Conservation (phyloP, 2,888 invertebrate genomes). For the Parelbella ahira region DNA sequence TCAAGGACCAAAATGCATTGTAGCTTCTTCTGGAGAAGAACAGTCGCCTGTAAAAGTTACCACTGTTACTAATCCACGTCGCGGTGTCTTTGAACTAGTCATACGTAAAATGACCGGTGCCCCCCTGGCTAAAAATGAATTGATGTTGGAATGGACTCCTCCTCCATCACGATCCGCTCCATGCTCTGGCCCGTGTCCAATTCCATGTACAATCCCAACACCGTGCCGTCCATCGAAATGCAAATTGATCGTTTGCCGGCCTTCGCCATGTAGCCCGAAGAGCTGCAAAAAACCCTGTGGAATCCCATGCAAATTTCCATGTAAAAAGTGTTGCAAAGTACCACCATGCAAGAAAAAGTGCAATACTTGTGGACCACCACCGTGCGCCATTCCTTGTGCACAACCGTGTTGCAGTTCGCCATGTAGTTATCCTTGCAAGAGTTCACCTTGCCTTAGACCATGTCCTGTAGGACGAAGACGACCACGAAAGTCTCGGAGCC, state of each 20-base stretch:
- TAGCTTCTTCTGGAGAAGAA: conserved; percentile 42
- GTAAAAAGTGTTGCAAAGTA: conserved; percentile 33
- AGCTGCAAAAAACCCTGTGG: neutral
- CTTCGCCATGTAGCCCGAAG: conserved; percentile 32
- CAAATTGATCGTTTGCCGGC: conserved; percentile 50
- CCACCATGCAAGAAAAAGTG: conserved; percentile 34
- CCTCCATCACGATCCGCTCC: conserved; percentile 49
- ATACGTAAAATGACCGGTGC: conserved; percentile 63
- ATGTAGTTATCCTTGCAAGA: conserved; percentile 43
- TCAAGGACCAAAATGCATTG: conserved; percentile 57
- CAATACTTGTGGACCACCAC: conserved; percentile 30
- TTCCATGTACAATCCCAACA: conserved; percentile 34
- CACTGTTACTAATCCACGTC: conserved; percentile 56
- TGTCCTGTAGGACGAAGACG: conserved; percentile 54
- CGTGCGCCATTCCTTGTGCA: conserved; percentile 34
- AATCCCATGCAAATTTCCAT: neutral
- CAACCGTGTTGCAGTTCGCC: conserved; percentile 30
- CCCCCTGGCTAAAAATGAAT: conserved; percentile 64
- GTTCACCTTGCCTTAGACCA: conserved; percentile 54
- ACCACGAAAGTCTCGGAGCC: conserved; percentile 46
- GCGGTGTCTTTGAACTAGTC: conserved; percentile 69
- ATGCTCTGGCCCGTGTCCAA: conserved; percentile 40
- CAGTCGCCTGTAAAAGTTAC: conserved; percentile 59
- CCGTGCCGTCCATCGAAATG: conserved; percentile 48
- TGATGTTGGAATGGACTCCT: conserved; percentile 73